Evolutionary conservation across 1,140 invertebrate genomes (phyloP).

Genomic region (Xylocopa sonorina): DNA sequence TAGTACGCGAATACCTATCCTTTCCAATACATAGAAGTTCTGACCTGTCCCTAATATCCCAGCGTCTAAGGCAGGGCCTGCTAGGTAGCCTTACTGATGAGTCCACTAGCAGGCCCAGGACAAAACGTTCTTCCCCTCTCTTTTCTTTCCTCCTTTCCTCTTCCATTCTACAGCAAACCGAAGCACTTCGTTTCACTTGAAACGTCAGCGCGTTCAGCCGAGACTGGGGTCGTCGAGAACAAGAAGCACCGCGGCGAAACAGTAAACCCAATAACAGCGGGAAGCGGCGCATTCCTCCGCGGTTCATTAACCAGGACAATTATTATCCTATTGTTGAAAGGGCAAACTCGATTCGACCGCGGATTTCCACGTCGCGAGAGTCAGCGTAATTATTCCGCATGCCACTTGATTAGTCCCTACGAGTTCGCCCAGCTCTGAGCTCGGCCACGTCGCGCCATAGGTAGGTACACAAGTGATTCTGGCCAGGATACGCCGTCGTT

Average conservation of each 20-base stretch:
- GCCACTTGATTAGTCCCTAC: constrained; percentile 55
- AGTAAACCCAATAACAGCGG: constrained; percentile 34
- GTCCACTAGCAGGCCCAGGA: too few relatives aligned
- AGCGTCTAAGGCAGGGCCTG: too few relatives aligned
- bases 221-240: not conserved
- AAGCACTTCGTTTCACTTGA: not conserved
- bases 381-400: constrained; percentile 59
- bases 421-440: not conserved
- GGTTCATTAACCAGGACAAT: constrained; percentile 44
- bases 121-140: too few relatives aligned
- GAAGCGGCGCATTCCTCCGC: constrained; percentile 21
- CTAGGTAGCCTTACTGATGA: too few relatives aligned
- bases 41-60: too few relatives aligned
- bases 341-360: constrained; percentile 34
- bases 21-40: too few relatives aligned
- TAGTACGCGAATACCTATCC: too few relatives aligned
- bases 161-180: too few relatives aligned
- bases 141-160: too few relatives aligned
- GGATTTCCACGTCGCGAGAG: constrained; percentile 36
- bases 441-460: not conserved
- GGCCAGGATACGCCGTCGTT: not conserved
- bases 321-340: constrained; percentile 42
- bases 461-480: too few relatives aligned
- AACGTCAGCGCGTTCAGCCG: not conserved
- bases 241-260: not conserved